A percentile compares a stretch with the other conserved stretches of the same genome.
Conservation (phyloP, 2,888 invertebrate species). For the Scelioninae gen. 1 region DNA sequence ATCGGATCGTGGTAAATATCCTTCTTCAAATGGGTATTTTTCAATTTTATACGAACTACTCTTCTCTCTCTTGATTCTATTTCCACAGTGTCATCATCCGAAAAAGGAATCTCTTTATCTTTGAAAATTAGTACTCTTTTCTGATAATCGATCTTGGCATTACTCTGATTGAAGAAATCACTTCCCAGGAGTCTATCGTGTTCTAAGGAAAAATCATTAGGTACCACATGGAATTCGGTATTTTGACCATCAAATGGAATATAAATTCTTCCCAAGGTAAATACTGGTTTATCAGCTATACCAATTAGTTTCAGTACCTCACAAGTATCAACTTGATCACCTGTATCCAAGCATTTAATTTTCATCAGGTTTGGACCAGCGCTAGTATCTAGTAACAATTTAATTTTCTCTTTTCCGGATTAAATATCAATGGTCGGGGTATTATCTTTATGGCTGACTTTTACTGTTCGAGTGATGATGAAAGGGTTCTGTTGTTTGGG, state of each 20-base stretch:
- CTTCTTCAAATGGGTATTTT: background rate
- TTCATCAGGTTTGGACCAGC: constrained; percentile 12
- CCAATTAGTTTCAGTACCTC: background rate
- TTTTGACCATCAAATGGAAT: background rate
- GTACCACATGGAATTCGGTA: constrained; percentile 26
- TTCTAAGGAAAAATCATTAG: constrained; percentile 8
- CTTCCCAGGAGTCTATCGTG: constrained; percentile 19
- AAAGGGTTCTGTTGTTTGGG: too few relatives aligned
- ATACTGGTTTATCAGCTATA: background rate
- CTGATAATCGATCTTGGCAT: background rate
- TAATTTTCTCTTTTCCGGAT: too few relatives aligned
- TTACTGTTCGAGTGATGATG: too few relatives aligned
- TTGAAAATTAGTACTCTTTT: background rate
- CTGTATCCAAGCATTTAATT: background rate
- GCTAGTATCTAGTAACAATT: too few relatives aligned
- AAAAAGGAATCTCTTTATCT: background rate
- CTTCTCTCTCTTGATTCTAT: background rate
- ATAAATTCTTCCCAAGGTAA: constrained; percentile 69
- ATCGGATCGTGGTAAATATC: background rate
- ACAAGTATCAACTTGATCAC: background rate
- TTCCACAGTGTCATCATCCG: background rate
- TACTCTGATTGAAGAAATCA: background rate
- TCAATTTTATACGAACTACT: background rate
- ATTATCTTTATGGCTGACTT: too few relatives aligned
- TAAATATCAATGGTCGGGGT: too few relatives aligned